phyloP scores from a whole-genome alignment of 2,888 invertebrate genomes.

The Eilema caniola region DNA sequence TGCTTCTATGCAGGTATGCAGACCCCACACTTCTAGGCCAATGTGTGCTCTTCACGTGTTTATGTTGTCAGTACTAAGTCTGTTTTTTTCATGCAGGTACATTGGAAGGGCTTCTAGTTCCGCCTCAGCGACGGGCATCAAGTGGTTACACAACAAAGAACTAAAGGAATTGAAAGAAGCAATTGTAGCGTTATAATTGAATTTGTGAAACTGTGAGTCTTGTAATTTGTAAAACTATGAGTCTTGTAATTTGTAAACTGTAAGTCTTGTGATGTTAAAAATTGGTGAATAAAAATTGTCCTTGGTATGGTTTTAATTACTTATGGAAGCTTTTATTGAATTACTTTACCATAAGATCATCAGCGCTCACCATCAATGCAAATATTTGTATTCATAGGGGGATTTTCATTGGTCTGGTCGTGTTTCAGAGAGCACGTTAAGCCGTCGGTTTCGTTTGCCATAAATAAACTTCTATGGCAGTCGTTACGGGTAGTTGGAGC shows the following conservation, averaged over 20 bases:
- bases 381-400: no score
- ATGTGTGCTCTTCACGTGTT: background rate
- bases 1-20: no score
- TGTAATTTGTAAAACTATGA: background rate
- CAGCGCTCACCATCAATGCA: no score
- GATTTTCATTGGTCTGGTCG: no score
- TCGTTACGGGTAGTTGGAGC: no score
- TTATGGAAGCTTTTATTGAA: background rate
- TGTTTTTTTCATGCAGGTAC: constrained; percentile 56
- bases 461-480: no score
- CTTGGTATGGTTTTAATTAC: constrained; percentile 3
- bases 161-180: constrained; percentile 68
- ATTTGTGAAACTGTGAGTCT: background rate
- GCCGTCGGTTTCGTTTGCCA: no score
- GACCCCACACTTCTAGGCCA: no score
- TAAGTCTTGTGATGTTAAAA: background rate
- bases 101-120: constrained; percentile 73
- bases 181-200: constrained; percentile 48
- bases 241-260: constrained; percentile 1
- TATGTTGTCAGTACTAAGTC: no score
- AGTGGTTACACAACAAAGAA: constrained; percentile 78
- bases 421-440: no score
- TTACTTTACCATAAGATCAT: background rate
- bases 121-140: constrained; percentile 81
- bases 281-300: constrained; percentile 9